Conservation (phyloP, 2,888 invertebrate genomes). For the Ptilodon capucinus region DNA sequence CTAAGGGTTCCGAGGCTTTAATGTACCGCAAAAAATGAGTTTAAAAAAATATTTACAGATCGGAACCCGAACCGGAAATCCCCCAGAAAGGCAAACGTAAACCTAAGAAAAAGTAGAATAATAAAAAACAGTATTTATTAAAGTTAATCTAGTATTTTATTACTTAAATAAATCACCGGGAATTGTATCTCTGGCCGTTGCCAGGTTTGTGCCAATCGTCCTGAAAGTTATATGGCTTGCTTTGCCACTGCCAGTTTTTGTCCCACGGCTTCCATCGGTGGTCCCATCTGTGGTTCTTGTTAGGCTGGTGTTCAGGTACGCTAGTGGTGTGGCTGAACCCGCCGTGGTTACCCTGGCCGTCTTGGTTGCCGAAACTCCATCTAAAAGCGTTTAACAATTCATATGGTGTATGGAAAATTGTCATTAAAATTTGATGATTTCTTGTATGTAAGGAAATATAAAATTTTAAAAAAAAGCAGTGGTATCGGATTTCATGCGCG, state of each 20-base stretch:
- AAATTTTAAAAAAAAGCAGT: too few species aligned
- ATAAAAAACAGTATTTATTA: conserved; percentile 13
- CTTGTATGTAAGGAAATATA: too few species aligned
- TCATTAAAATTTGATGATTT: too few species aligned
- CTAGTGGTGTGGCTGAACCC: conserved; percentile 32
- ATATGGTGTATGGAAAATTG: too few species aligned
- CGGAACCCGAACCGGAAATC: conserved; percentile 63
- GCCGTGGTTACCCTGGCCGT: conserved; percentile 33
- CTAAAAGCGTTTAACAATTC: neutral
- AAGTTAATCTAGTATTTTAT: conserved; percentile 14
- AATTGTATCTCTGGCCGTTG: conserved; percentile 10
- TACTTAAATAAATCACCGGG: conserved; percentile 12
- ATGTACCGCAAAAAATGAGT: too few species aligned
- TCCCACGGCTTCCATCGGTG: conserved; percentile 58
- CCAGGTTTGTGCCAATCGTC: conserved; percentile 23
- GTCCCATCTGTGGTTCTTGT: conserved; percentile 45
- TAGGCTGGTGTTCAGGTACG: conserved; percentile 37
- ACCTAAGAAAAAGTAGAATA: conserved; percentile 46
- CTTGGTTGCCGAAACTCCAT: conserved; percentile 10
- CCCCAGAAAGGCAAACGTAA: conserved; percentile 55
- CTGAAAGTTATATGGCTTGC: conserved; percentile 19
- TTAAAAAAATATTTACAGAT: conserved; percentile 43
- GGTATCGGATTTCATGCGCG: too few species aligned
- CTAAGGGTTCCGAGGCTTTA: too few species aligned
- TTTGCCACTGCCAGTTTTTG: conserved; percentile 42